Percentiles rank a stretch among this genome's conserved stretches.
These are phyloP conservation scores for Ormia ochracea DNA, from an alignment of 2,888 invertebrate species.

Conservation along the genomic window DNA sequence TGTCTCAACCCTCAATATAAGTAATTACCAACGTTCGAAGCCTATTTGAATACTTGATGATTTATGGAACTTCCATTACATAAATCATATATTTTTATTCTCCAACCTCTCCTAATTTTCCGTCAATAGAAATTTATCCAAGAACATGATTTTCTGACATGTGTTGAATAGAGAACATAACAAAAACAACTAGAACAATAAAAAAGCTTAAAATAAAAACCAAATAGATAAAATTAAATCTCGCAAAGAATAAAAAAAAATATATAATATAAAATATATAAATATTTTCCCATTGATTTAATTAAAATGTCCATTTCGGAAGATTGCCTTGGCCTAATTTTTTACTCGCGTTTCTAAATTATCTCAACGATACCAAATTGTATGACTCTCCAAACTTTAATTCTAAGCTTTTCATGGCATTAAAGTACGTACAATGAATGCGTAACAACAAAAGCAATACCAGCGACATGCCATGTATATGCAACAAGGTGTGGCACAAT, in stretches of 20 bases:
- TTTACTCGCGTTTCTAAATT: constrained; percentile 38
- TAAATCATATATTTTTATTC: constrained; percentile 28
- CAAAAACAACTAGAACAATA: constrained; percentile 20
- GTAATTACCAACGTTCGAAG: not conserved
- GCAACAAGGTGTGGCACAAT: constrained; percentile 59
- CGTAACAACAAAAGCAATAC: constrained; percentile 13
- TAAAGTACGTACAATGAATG: not conserved
- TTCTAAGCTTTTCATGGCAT: constrained; percentile 1
- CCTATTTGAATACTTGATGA: not conserved
- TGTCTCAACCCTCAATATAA: not conserved
- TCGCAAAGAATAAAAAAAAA: constrained; percentile 1
- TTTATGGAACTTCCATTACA: not conserved
- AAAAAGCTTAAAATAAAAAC: constrained; percentile 2
- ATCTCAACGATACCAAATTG: constrained; percentile 13
- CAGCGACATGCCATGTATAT: not conserved
- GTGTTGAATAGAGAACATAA: constrained; percentile 47
- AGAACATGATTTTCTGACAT: constrained; percentile 59
- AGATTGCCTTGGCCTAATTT: constrained; percentile 64
- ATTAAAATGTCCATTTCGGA: constrained; percentile 64
- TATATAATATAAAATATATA: constrained; percentile 15
- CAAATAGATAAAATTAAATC: constrained; percentile 23
- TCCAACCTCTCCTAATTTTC: constrained; percentile 57
- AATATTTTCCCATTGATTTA: constrained; percentile 61
- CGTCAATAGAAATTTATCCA: constrained; percentile 61
- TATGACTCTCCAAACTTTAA: constrained; percentile 35